Evolutionary conservation across 2,797 vertebrate species (phyloP).

Genomic region (Thamnophis elegans): DNA sequence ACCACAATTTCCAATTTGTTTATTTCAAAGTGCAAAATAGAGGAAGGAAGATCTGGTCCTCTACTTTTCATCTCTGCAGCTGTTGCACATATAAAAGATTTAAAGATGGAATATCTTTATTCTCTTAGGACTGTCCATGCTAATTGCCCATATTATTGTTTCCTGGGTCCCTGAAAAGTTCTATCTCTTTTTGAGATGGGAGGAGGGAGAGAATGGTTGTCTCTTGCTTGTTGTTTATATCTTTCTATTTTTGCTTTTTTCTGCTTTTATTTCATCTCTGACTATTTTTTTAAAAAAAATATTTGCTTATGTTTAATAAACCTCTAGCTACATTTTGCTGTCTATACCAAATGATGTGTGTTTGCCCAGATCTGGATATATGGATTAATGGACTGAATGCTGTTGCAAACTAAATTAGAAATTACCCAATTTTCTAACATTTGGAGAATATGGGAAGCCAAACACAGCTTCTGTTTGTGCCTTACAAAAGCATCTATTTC

Average conservation of each 20-base stretch:
- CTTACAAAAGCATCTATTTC: background rate
- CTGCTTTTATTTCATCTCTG: background rate
- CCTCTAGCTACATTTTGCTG: background rate
- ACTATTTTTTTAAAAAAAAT: background rate
- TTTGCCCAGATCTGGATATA: background rate
- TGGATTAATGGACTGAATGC: background rate
- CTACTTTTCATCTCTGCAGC: background rate
- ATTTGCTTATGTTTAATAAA: background rate
- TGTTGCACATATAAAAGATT: background rate
- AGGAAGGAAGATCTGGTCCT: background rate
- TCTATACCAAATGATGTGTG: background rate
- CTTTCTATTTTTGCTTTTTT: background rate
- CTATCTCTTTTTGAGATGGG: background rate
- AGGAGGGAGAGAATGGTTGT: background rate
- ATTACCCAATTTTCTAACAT: background rate
- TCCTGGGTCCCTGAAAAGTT: background rate
- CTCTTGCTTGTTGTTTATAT: background rate
- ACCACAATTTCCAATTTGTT: background rate
- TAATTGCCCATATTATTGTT: background rate
- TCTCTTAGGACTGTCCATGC: background rate
- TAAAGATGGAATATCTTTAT: background rate
- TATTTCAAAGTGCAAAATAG: background rate
- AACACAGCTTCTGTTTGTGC: background rate
- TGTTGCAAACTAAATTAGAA: background rate
- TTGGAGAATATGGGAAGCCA: background rate